Conservation (phyloP, 64 coral and sea anemone genomes). For the Montipora capricornis region DNA sequence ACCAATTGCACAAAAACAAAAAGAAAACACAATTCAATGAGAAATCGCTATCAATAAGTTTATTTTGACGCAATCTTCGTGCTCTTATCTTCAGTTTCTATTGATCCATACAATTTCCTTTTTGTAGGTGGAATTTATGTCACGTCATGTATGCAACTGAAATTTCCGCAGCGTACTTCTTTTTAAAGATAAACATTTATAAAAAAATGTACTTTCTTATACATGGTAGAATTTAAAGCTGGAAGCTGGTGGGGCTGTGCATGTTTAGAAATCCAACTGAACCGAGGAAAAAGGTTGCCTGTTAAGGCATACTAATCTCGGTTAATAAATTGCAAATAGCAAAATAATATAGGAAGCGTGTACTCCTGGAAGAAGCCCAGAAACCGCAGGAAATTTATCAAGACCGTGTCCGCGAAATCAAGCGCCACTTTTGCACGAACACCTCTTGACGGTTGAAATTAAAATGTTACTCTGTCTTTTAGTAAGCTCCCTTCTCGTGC, state of each 20-base stretch:
- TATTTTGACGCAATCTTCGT: background rate
- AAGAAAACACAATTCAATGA: too few species aligned
- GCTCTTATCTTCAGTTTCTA: background rate
- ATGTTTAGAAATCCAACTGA: background rate
- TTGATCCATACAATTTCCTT: background rate
- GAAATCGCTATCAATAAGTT: too few species aligned
- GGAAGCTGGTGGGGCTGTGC: background rate
- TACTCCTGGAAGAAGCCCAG: too few species aligned
- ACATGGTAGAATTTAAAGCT: background rate
- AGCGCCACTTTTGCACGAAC: background rate
- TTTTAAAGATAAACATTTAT: too few species aligned
- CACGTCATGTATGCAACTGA: constrained; percentile 23
- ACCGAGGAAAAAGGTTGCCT: too few species aligned
- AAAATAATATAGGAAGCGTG: too few species aligned
- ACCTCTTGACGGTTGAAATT: background rate
- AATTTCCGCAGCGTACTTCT: background rate
- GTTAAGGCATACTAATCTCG: too few species aligned
- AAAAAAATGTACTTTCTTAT: too few species aligned
- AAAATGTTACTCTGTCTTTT: too few species aligned
- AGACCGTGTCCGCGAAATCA: too few species aligned
- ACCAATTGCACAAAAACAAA: background rate
- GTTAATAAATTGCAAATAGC: too few species aligned
- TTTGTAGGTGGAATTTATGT: background rate
- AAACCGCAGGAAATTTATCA: too few species aligned
- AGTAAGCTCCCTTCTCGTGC: background rate